A percentile compares a stretch with the other conserved stretches of the same genome.
phyloP scores from a whole-genome alignment of 2,888 invertebrate genomes.

The Coenonympha arcania region DNA sequence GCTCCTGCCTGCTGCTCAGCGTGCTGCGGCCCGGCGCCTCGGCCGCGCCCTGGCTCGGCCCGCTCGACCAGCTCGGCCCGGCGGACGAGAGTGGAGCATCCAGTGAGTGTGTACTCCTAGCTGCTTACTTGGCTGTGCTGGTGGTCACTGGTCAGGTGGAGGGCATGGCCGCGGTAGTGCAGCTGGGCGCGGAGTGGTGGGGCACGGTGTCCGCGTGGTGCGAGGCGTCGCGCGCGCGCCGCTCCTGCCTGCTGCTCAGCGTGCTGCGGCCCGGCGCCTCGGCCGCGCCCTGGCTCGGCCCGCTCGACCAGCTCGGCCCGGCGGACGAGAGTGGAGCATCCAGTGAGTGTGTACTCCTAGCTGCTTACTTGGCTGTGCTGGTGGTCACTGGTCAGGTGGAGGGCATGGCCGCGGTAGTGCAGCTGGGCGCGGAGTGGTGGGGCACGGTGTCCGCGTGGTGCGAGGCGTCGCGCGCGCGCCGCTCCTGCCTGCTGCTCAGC shows the following conservation, averaged over 20 bases:
- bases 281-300: conserved; percentile 92
- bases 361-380: too few species aligned
- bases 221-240: conserved; percentile 75
- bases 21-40: conserved; percentile 84
- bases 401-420: conserved; percentile 91
- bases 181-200: conserved; percentile 90
- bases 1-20: conserved; percentile 91
- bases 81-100: conserved; percentile 69
- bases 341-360: conserved; percentile 34
- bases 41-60: conserved; percentile 92
- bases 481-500: conserved; percentile 91
- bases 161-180: conserved; percentile 91
- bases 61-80: conserved; percentile 82
- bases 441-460: conserved; percentile 96
- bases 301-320: conserved; percentile 82
- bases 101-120: conserved; percentile 34
- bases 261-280: conserved; percentile 84
- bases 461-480: conserved; percentile 75
- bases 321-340: conserved; percentile 69
- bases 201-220: conserved; percentile 96
- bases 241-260: conserved; percentile 91
- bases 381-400: conserved; percentile 87
- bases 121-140: too few species aligned
- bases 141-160: too few species aligned
- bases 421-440: conserved; percentile 90